Base-by-base conservation (phyloP, 2,797 vertebrate genomes). In the Myotis daubentonii region DNA sequence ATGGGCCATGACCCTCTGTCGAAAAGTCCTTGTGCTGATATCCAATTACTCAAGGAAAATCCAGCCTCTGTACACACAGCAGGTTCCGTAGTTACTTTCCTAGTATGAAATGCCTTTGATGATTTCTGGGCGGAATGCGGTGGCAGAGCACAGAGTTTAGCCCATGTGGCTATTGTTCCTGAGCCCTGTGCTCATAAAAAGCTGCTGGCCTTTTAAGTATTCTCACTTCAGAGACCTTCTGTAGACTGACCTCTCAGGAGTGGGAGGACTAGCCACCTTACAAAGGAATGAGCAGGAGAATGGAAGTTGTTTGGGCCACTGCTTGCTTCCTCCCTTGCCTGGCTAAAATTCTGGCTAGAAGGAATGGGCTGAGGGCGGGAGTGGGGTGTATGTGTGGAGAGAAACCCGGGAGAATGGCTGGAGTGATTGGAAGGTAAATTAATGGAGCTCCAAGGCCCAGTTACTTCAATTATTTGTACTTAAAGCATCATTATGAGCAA, bases 381-480 rank as follows among this genome's bases (percentile, higher is more conserved):
- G 12, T 49, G 70, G 30, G n/a, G 23, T 62, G 8, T 38, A 2
- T 12, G 0, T 44, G 3, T 38, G 60, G 2, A 33, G 2, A 74
- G 10, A 89, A 87, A 60, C 28, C 49, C 78, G 60, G n/a, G 38
- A 74, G 28, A 93, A 78, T 8, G 74, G 28, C 15, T 81, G 30
- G 25, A 74, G 9, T 51, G 23, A 81, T 38, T 80, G 83, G 47
- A 89, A 75, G 38, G 78, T 84, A 92, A 85, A 85, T 81, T 93
- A 91, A 80, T 82, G 87, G 76, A 36, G 15, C 33, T 85, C 41
- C 20, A n/a, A 90, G 76, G 44, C 87, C 87, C 76, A 7, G n/a
- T 93, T 95, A 65, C n/a, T 94, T 72, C 80, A 89, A 95, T 95
- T 97, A 97, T 95, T 92, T 96, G 84, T 89, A 96, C 82, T 88